phyloP scores from a whole-genome alignment of 2,797 vertebrate species.

The Parambassis ranga region DNA sequence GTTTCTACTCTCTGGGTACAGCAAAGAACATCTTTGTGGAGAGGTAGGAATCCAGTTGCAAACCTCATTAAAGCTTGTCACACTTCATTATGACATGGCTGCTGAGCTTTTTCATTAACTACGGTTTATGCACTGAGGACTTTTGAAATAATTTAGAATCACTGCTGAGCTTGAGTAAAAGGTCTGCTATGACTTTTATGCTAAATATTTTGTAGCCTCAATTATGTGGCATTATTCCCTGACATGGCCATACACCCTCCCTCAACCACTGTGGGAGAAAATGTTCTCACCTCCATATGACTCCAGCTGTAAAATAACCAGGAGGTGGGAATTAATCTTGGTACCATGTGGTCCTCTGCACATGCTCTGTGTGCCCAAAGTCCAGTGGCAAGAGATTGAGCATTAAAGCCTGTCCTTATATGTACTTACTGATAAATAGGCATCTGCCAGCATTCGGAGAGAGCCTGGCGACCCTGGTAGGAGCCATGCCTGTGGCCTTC shows the following conservation, averaged over 20 bases:
- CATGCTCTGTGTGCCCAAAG: not conserved
- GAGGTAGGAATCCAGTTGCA: conserved; percentile 78
- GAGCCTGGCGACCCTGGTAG: conserved; percentile 92
- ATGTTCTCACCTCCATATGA: not conserved
- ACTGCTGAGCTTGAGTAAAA: not conserved
- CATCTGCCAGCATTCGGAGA: conserved; percentile 95
- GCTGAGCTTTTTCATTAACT: not conserved
- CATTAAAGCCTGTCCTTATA: not conserved
- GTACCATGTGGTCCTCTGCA: not conserved
- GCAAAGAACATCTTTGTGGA: conserved; percentile 97
- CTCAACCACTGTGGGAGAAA: not conserved
- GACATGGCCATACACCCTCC: not conserved
- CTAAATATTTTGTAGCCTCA: not conserved
- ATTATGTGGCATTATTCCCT: not conserved
- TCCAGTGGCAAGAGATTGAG: not conserved
- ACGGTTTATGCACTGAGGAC: not conserved
- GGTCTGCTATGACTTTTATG: not conserved
- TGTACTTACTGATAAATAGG: conserved; percentile 77
- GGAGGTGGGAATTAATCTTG: not conserved
- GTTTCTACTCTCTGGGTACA: conserved; percentile 91
- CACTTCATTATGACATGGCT: not conserved
- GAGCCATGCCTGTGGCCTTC: conserved; percentile 96
- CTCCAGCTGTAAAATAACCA: not conserved
- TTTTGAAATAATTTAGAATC: not conserved
- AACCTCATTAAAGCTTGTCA: not conserved